Percentiles rank a stretch among this genome's conserved stretches.
phyloP scores from a whole-genome alignment of 2,888 invertebrate genomes.

The Cremastinae sp. region DNA sequence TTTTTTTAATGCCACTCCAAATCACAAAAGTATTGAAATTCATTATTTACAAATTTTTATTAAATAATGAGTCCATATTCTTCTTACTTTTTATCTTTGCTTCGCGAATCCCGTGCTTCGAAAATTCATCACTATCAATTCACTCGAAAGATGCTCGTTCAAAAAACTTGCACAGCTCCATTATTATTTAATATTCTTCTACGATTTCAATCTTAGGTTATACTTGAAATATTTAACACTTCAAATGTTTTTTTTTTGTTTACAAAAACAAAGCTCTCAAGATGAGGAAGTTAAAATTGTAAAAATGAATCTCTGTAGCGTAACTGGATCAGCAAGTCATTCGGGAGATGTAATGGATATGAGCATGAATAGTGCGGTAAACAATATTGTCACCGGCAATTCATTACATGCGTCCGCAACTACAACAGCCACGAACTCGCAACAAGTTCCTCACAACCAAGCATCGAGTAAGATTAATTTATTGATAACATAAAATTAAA shows the following conservation, averaged over 20 bases:
- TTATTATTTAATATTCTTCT: no score
- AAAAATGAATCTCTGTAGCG: constrained; percentile 65
- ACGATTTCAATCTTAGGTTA: background rate
- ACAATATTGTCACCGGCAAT: constrained; percentile 64
- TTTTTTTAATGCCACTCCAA: no score
- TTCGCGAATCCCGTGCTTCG: no score
- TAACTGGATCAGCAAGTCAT: constrained; percentile 67
- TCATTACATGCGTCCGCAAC: constrained; percentile 65
- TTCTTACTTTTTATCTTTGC: no score
- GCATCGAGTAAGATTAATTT: constrained; percentile 66
- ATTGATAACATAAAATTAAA: background rate
- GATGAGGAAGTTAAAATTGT: constrained; percentile 10
- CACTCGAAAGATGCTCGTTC: no score
- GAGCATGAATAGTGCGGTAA: constrained; percentile 64
- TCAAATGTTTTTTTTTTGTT: constrained; percentile 42
- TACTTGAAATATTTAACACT: constrained; percentile 24
- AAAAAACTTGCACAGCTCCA: no score
- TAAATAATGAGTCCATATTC: no score
- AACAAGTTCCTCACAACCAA: constrained; percentile 66
- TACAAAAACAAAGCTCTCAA: constrained; percentile 48
- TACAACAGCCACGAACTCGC: constrained; percentile 67
- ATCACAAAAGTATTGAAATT: no score
- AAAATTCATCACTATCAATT: no score
- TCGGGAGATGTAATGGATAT: constrained; percentile 63
- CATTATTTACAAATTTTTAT: no score